Conservation (phyloP, 2,113 vertebrate species). For the Callipepla squamata region DNA sequence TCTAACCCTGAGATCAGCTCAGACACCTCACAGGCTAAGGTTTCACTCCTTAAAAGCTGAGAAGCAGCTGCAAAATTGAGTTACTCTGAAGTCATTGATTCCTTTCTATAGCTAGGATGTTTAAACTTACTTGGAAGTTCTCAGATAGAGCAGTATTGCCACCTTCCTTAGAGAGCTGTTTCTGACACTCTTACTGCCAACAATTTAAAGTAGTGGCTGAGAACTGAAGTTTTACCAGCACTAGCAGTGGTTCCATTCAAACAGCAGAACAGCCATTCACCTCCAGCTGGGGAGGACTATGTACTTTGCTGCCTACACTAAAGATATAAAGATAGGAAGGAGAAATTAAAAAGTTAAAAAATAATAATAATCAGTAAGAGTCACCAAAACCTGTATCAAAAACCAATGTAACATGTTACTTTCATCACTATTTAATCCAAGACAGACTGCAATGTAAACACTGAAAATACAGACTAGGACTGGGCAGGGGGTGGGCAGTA, state of each 20-base stretch:
- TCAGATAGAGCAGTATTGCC: neutral
- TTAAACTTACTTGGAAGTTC: neutral
- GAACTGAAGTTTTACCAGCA: neutral
- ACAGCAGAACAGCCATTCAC: neutral
- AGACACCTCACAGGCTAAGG: neutral
- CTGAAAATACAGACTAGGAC: fast-evolving
- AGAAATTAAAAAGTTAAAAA: no score
- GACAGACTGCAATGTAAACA: neutral
- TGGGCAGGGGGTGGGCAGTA: neutral
- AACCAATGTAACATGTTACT: neutral
- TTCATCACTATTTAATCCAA: neutral
- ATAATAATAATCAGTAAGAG: neutral
- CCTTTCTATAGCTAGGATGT: neutral
- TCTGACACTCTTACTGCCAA: neutral
- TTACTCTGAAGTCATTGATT: neutral
- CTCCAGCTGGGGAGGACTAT: neutral
- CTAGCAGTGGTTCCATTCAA: neutral
- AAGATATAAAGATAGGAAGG: neutral
- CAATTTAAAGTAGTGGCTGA: neutral
- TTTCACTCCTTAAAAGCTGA: neutral
- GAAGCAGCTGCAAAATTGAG: neutral
- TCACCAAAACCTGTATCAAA: neutral
- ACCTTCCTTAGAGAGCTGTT: neutral
- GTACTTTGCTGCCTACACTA: neutral
- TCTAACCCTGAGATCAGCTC: neutral